Conservation (phyloP, 2,797 vertebrate species). For the Hemitrygon akajei region DNA sequence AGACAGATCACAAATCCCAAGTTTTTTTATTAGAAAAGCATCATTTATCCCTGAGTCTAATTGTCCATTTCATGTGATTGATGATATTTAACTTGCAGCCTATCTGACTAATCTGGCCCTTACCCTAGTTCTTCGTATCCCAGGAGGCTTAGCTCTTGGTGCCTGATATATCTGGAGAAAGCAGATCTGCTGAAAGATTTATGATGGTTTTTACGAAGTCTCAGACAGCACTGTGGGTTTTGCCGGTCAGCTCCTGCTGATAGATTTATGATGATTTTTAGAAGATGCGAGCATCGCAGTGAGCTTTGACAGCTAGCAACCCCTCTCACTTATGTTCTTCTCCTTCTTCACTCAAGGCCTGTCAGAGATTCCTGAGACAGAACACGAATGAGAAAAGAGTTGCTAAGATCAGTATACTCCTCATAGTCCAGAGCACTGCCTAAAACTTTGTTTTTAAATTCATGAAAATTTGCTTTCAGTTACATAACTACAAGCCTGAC, state of each 20-base stretch:
- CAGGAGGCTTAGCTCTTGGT: background rate
- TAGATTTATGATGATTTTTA: too few species aligned
- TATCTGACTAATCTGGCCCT: too few species aligned
- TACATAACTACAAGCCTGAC: too few species aligned
- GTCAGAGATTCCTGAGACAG: background rate
- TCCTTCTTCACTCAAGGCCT: background rate
- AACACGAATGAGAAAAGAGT: background rate
- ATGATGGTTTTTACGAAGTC: background rate
- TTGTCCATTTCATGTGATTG: background rate
- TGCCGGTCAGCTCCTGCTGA: background rate
- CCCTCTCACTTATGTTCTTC: background rate
- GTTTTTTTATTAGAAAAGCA: background rate
- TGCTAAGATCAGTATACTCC: background rate
- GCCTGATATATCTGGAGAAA: background rate
- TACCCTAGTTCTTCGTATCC: background rate
- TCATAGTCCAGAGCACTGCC: background rate
- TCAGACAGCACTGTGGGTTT: background rate
- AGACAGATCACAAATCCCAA: background rate
- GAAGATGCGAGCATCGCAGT: background rate
- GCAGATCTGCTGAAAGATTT: too few species aligned
- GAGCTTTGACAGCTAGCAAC: background rate
- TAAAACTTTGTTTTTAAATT: background rate
- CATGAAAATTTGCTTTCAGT: background rate
- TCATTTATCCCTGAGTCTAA: background rate
- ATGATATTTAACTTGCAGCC: background rate